These are phyloP conservation scores for Microctenopoma lineatum DNA, from an alignment of 2,797 vertebrate species.

Conservation along the genomic window DNA sequence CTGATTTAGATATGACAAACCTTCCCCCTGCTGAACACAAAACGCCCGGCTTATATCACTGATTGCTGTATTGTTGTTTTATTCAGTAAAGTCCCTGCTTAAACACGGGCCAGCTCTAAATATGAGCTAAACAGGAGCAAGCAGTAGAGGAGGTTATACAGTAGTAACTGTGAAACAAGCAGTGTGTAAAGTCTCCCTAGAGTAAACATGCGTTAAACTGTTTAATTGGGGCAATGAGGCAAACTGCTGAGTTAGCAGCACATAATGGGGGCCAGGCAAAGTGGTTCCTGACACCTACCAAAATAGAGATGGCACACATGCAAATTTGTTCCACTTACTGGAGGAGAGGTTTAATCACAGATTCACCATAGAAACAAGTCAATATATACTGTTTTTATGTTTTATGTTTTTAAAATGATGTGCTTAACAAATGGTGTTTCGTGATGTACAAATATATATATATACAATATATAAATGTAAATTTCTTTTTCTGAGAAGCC, in stretches of 20 bases:
- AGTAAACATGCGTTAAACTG: conserved; percentile 66
- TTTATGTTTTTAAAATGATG: too few species aligned
- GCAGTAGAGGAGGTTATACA: conserved; percentile 31
- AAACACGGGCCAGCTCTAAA: conserved; percentile 12
- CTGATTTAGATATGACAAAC: conserved; percentile 11
- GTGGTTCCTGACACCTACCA: conserved; percentile 54
- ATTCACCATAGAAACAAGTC: background rate
- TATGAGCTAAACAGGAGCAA: conserved; percentile 25
- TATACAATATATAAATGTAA: too few species aligned
- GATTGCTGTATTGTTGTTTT: conserved; percentile 28
- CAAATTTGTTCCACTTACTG: conserved; percentile 28
- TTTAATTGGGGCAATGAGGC: conserved; percentile 70
- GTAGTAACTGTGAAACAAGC: conserved; percentile 60
- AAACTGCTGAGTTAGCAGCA: conserved; percentile 62
- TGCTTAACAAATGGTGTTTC: too few species aligned
- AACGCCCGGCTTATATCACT: conserved; percentile 33
- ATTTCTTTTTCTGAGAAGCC: too few species aligned
- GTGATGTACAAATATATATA: too few species aligned
- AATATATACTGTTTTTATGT: too few species aligned
- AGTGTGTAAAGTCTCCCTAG: conserved; percentile 53
- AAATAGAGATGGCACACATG: conserved; percentile 42
- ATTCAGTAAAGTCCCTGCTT: conserved; percentile 21
- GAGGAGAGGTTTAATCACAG: background rate
- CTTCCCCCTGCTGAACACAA: conserved; percentile 16
- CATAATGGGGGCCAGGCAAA: conserved; percentile 51